phyloP scores from a whole-genome alignment of 2,797 vertebrate species.

The Aulostomus chinensis region DNA sequence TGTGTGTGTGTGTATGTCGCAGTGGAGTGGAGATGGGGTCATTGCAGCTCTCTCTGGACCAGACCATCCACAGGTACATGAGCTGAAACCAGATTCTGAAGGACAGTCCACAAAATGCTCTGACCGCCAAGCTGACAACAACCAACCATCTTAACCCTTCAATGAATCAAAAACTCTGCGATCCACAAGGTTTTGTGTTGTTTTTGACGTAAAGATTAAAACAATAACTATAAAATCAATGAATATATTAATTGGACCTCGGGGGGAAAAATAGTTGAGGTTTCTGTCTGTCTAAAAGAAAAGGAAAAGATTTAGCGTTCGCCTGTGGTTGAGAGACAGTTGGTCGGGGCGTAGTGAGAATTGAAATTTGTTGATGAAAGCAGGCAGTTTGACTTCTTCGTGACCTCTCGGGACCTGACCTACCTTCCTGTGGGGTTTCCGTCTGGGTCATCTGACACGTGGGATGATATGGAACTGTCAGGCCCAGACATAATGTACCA shows the following conservation, averaged over 20 bases:
- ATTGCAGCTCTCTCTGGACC: slow-evolving; percentile 65
- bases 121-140: background rate
- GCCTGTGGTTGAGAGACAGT: slow-evolving; percentile 50
- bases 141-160: background rate
- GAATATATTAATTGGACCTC: too few species aligned
- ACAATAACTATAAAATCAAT: too few species aligned
- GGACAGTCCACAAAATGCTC: accelerated
- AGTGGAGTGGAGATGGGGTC: slow-evolving; percentile 69
- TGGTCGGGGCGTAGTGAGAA: slow-evolving; percentile 38
- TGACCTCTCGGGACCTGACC: slow-evolving; percentile 49
- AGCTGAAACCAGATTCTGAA: slow-evolving; percentile 20
- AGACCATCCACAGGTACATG: slow-evolving; percentile 27
- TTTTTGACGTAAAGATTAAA: too few species aligned
- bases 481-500: slow-evolving; percentile 3
- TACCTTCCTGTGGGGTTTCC: slow-evolving; percentile 58
- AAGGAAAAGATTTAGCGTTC: slow-evolving; percentile 24
- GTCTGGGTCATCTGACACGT: slow-evolving; percentile 51
- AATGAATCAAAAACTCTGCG: background rate
- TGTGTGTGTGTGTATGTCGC: slow-evolving; percentile 46
- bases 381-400: slow-evolving; percentile 37
- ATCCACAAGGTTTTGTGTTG: too few species aligned
- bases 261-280: background rate
- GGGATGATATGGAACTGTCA: slow-evolving; percentile 36
- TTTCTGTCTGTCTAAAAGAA: background rate
- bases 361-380: slow-evolving; percentile 33